Conservation (phyloP, 1,140 invertebrate genomes). For the Sitodiplosis mosellana region DNA sequence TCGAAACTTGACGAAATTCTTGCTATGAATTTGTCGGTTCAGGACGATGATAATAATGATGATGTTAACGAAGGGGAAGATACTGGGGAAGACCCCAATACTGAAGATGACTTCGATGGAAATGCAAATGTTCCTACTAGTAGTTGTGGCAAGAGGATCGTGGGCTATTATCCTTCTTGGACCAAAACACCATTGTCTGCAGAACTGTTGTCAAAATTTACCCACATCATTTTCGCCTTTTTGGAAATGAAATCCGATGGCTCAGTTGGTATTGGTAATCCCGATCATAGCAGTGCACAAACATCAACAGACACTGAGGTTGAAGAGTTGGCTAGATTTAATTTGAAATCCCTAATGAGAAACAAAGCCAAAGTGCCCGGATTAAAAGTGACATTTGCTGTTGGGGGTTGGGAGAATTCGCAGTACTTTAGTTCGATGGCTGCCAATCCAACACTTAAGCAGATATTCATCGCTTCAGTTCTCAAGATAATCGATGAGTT, state of each 20-base stretch:
- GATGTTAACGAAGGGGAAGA: neutral
- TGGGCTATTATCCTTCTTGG: neutral
- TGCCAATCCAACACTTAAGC: neutral
- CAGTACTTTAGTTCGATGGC: neutral
- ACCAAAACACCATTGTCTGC: neutral
- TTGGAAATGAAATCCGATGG: neutral
- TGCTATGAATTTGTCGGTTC: neutral
- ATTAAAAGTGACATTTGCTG: neutral
- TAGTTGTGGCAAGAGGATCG: neutral
- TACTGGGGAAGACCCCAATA: neutral
- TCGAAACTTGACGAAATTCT: neutral
- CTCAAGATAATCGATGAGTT: neutral
- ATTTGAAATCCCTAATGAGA: neutral
- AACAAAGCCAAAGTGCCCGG: neutral
- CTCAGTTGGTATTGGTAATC: neutral
- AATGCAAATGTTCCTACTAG: neutral
- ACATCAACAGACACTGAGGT: neutral
- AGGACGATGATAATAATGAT: neutral
- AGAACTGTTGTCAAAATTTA: neutral
- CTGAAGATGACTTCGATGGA: neutral
- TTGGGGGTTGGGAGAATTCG: neutral
- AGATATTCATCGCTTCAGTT: neutral
- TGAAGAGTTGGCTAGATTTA: neutral
- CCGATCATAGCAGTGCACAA: neutral
- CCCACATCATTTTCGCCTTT: neutral